A percentile compares a stretch with the other conserved stretches of the same genome.
Conservation (phyloP, 2,797 vertebrate genomes). For the Holocentrus rufus region DNA sequence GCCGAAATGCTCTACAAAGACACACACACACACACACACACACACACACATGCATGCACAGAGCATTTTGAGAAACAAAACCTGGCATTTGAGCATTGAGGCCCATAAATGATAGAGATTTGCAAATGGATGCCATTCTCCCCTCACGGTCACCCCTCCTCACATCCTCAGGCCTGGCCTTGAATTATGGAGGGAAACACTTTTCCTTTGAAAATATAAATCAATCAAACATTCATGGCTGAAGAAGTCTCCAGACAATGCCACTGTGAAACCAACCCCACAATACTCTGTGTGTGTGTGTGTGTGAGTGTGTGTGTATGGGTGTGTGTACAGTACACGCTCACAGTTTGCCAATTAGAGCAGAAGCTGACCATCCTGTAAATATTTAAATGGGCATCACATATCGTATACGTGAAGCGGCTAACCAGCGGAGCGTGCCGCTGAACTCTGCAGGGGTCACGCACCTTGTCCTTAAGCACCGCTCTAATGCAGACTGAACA, state of each 20-base stretch:
- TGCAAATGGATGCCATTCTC: slow-evolving; percentile 74
- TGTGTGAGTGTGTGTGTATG: too few relatives aligned
- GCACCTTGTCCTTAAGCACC: slow-evolving; percentile 43
- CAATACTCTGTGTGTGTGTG: slow-evolving; percentile 9
- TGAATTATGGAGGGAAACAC: slow-evolving; percentile 70
- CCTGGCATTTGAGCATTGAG: slow-evolving; percentile 57
- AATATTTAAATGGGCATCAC: slow-evolving; percentile 76
- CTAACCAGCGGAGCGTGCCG: slow-evolving; percentile 34
- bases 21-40: slow-evolving; percentile 4
- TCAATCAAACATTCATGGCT: slow-evolving; percentile 78
- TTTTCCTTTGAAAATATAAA: slow-evolving; percentile 71
- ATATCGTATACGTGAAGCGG: slow-evolving; percentile 56
- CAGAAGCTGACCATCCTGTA: slow-evolving; percentile 75
- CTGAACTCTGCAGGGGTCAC: slow-evolving; percentile 54
- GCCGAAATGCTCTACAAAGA: slow-evolving; percentile 27
- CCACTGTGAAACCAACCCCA: slow-evolving; percentile 46
- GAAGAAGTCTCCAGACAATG: slow-evolving; percentile 71
- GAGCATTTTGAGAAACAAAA: slow-evolving; percentile 54
- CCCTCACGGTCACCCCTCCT: slow-evolving; percentile 42
- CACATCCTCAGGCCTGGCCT: slow-evolving; percentile 55
- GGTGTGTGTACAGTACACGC: slow-evolving; percentile 32
- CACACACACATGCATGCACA: neutral
- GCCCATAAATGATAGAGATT: slow-evolving; percentile 77
- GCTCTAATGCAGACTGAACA: slow-evolving; percentile 27
- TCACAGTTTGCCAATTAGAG: slow-evolving; percentile 77